Conservation (phyloP, 35 echinoderm and acorn worm species). For the Amphiura filiformis region DNA sequence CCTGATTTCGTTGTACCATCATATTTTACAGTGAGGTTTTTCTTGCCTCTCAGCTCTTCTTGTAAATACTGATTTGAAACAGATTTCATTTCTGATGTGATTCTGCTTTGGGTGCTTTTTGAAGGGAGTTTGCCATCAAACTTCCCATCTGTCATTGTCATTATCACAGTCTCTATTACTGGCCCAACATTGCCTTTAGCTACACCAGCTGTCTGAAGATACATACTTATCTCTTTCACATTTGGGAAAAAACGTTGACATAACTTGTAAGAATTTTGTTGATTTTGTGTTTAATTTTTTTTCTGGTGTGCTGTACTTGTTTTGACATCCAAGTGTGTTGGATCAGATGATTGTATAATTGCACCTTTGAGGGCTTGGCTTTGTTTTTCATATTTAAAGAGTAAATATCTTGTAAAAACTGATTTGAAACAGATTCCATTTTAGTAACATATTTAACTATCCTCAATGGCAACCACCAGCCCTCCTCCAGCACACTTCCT, state of each 20-base stretch:
- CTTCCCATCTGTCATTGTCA: neutral
- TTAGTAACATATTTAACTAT: no score
- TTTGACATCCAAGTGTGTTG: neutral
- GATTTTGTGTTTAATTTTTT: neutral
- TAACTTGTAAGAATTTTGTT: neutral
- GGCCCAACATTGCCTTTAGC: neutral
- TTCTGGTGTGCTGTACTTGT: neutral
- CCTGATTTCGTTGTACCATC: constrained; percentile 43
- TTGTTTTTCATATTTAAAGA: no score
- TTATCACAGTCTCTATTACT: neutral
- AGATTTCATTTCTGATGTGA: constrained; percentile 20
- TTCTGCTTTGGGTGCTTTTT: neutral
- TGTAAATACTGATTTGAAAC: neutral
- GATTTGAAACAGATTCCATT: no score
- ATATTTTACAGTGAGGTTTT: constrained; percentile 37
- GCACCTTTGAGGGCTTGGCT: no score
- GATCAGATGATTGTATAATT: no score
- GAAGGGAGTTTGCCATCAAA: neutral
- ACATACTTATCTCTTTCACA: neutral
- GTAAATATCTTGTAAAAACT: no score
- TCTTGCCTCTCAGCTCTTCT: neutral
- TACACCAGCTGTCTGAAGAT: neutral
- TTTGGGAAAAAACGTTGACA: neutral
- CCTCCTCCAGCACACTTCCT: no score
- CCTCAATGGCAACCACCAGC: no score